These are phyloP conservation scores for Larimichthys polyactis DNA, from an alignment of 2,113 vertebrate genomes.

Conservation along the genomic window DNA sequence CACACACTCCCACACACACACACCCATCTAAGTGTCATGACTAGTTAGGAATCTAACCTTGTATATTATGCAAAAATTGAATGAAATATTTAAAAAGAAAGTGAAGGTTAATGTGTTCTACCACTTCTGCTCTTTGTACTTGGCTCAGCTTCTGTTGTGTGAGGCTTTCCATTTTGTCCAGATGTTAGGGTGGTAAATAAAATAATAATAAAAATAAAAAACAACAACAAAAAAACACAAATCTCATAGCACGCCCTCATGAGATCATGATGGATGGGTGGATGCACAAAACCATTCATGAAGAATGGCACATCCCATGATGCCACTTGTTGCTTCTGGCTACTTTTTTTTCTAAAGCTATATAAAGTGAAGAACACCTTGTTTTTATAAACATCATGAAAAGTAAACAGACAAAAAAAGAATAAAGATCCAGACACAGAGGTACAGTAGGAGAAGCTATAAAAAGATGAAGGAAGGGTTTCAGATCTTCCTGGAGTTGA, in stretches of 20 bases:
- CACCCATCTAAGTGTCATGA: slow-evolving; percentile 39
- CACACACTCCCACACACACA: background rate
- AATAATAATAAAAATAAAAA: slow-evolving; percentile 14
- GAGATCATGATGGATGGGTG: slow-evolving; percentile 41
- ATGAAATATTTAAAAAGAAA: slow-evolving; percentile 64
- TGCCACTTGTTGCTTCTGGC: slow-evolving; percentile 35
- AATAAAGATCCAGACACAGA: background rate
- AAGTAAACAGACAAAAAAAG: background rate
- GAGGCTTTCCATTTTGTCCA: slow-evolving; percentile 35
- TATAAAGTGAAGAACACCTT: slow-evolving; percentile 4
- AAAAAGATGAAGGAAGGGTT: slow-evolving; percentile 11
- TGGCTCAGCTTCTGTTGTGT: slow-evolving; percentile 28
- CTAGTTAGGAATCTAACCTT: slow-evolving; percentile 46
- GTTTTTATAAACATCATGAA: background rate
- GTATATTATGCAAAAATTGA: slow-evolving; percentile 56
- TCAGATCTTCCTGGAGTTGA: slow-evolving; percentile 6
- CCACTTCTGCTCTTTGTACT: slow-evolving; percentile 41
- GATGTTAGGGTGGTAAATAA: slow-evolving; percentile 36
- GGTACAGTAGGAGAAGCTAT: background rate
- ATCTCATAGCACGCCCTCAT: slow-evolving; percentile 22
- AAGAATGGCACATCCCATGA: slow-evolving; percentile 45
- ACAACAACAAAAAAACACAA: background rate
- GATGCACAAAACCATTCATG: slow-evolving; percentile 40
- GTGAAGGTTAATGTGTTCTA: slow-evolving; percentile 40
- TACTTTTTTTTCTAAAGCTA: slow-evolving; percentile 10